Evolutionary conservation across 1,140 invertebrate genomes (phyloP), one percentile per base, ranked within the genome.

Genomic region (Venturia canescens): DNA sequence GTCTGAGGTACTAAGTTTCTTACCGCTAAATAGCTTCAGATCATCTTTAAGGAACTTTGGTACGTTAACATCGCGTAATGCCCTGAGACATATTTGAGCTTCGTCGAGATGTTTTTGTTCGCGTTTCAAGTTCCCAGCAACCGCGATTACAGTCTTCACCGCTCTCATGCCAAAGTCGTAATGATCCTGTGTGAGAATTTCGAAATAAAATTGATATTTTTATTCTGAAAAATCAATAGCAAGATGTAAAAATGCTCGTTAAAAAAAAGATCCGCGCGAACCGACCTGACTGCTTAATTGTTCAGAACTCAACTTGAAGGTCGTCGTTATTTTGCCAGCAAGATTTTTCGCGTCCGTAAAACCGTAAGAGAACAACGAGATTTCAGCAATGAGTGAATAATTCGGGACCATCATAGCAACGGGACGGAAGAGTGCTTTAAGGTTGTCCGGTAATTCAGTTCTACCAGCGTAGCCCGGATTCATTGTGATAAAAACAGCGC

Each of bases 321-420:
- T 95, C 1, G 94, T 94, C 1, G 95, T 95, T 71, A 96, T 95
- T 90, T 96, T 96, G 2, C 93, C 92, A 0, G 95, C 94, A n/a
- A 96, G 88, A 2, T 92, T 91, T 69, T 93, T 92, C 0, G 95
- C 95, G 80, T 94, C 91, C 13, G 92, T 86, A 83, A 96, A 96
- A 18, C 95, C 95, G 82, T 93, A 95, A 0, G 95, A 96, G 85
- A 95, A 95, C 0, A 96, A 88, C 0, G 93, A 95, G 72, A 96
- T 96, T 89, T 96, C 95, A 0, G 94, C 94, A 84, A 96, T 96
- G 44, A 96, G 88, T 9, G 94, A 91, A 85, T 96, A 96, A 88
- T 96, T 93, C 0, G 95, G 95, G 0, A 96, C 94, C 95, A 96
- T 96, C 95, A 96, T 96, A 18, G 95, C 94, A 1, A 96, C 95